Conservation (phyloP, 2,888 invertebrate species). For the Drosophila barbarae region DNA sequence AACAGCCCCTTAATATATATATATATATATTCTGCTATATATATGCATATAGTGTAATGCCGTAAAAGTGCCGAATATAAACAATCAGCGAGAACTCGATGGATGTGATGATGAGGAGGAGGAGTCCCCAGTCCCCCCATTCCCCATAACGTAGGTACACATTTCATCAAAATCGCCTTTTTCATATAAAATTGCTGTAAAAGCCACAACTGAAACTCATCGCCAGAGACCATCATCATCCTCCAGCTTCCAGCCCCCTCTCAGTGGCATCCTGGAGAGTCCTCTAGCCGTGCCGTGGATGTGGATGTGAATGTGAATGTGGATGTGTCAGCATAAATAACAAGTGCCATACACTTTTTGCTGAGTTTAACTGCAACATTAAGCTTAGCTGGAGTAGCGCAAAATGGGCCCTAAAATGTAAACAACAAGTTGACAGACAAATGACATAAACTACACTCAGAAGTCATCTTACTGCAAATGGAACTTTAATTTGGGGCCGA, state of each 20-base stretch:
- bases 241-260: too few relatives aligned
- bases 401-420: constrained; percentile 35
- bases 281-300: constrained; percentile 13
- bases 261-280: constrained; percentile 13
- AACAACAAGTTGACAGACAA: constrained; percentile 35
- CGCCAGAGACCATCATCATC: neutral
- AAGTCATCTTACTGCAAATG: constrained; percentile 31
- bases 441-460: constrained; percentile 36
- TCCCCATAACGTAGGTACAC: constrained; percentile 12
- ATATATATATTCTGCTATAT: neutral
- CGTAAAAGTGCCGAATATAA: constrained; percentile 24
- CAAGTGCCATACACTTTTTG: constrained; percentile 31
- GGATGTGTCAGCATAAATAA: constrained; percentile 35
- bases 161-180: constrained; percentile 30
- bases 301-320: neutral
- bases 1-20: constrained; percentile 7
- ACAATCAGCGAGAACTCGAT: constrained; percentile 17
- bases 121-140: too few relatives aligned
- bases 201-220: constrained; percentile 22
- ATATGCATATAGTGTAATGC: constrained; percentile 5
- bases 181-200: constrained; percentile 26
- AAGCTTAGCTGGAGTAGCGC: constrained; percentile 35
- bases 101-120: too few relatives aligned
- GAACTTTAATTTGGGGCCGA: constrained; percentile 29
- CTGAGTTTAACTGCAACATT: constrained; percentile 32